A percentile compares a stretch with the other conserved stretches of the same genome.
Evolutionary conservation across 1,140 invertebrate species (phyloP).

Genomic region (Heliconius himera): DNA sequence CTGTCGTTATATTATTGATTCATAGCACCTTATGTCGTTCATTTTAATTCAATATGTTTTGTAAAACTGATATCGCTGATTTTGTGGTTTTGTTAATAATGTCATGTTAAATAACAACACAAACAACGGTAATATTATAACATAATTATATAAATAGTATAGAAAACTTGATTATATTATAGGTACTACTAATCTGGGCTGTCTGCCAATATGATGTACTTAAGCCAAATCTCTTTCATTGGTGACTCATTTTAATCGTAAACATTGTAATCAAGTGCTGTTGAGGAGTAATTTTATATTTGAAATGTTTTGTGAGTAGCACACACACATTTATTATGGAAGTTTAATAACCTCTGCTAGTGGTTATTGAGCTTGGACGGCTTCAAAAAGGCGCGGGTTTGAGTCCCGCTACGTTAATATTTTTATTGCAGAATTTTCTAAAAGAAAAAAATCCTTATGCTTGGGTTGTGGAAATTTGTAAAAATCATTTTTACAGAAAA

Average conservation of each 20-base stretch:
- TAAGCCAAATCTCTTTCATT: slow-evolving; percentile 33
- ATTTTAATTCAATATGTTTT: slow-evolving; percentile 5
- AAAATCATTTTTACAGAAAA: too few species aligned
- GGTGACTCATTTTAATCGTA: slow-evolving; percentile 41
- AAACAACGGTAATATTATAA: neutral
- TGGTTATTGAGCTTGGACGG: too few species aligned
- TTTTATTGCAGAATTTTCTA: too few species aligned
- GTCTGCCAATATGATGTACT: slow-evolving; percentile 30
- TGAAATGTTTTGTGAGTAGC: neutral
- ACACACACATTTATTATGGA: neutral
- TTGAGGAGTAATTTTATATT: neutral
- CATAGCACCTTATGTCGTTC: slow-evolving; percentile 7
- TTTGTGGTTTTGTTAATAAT: slow-evolving; percentile 24
- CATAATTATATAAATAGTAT: neutral
- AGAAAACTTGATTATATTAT: slow-evolving; percentile 21
- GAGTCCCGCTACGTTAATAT: too few species aligned
- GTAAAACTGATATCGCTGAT: slow-evolving; percentile 12
- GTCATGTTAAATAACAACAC: slow-evolving; percentile 24
- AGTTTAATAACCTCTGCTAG: neutral
- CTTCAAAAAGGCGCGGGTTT: too few species aligned
- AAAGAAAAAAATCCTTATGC: too few species aligned
- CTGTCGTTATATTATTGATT: neutral
- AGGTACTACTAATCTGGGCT: slow-evolving; percentile 25
- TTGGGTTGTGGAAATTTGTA: too few species aligned
- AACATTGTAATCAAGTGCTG: slow-evolving; percentile 29